These are phyloP conservation scores for Merluccius polli DNA, from an alignment of 2,797 vertebrate genomes.

Conservation along the genomic window DNA sequence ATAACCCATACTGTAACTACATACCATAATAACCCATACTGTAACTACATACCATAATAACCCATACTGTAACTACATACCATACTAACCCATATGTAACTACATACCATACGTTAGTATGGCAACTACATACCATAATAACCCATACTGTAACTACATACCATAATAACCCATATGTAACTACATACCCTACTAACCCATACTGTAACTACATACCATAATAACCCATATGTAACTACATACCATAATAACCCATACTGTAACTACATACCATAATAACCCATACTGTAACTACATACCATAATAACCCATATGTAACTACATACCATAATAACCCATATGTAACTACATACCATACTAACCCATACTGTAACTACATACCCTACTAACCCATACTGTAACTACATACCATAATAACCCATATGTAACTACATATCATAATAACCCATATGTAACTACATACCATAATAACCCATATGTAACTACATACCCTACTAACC, in stretches of 20 bases:
- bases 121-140: not conserved
- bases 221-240: not conserved
- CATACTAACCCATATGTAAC: too few relatives aligned
- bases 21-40: too few relatives aligned
- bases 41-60: not conserved
- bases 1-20: not conserved
- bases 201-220: not conserved
- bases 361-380: conserved; percentile 4
- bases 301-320: not conserved
- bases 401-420: too few relatives aligned
- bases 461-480: too few relatives aligned
- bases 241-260: not conserved
- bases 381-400: too few relatives aligned
- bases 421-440: too few relatives aligned
- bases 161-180: not conserved
- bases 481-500: too few relatives aligned
- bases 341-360: not conserved
- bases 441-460: not conserved
- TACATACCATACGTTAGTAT: too few relatives aligned
- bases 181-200: too few relatives aligned
- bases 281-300: too few relatives aligned
- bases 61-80: not conserved
- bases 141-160: not conserved
- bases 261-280: not conserved
- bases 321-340: not conserved